phyloP scores from a whole-genome alignment of 2,888 invertebrate genomes.

The Diarsia mendica region DNA sequence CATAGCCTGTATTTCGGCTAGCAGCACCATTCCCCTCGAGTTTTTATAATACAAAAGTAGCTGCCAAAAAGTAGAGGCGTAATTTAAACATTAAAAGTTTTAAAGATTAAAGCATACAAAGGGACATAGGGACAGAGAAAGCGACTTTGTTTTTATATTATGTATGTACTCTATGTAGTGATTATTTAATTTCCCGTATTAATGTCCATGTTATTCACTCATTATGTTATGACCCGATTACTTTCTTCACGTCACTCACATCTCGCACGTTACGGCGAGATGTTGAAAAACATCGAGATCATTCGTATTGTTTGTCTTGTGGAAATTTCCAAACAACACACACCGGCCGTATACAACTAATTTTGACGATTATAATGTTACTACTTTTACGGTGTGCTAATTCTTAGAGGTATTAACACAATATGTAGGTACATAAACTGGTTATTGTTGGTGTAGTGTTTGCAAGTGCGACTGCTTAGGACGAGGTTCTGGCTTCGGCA shows the following conservation, averaged over 20 bases:
- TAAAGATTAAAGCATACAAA: too few species aligned
- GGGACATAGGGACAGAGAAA: too few species aligned
- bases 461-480: too few species aligned
- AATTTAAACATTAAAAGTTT: too few species aligned
- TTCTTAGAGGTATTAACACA: conserved; percentile 37
- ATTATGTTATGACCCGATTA: conserved; percentile 64
- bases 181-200: conserved; percentile 17
- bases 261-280: conserved; percentile 57
- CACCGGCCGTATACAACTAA: conserved; percentile 49
- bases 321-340: conserved; percentile 84
- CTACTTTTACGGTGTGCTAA: conserved; percentile 32
- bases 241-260: conserved; percentile 58
- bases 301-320: conserved; percentile 80
- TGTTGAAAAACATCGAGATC: conserved; percentile 76
- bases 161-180: too few species aligned
- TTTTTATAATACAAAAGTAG: too few species aligned
- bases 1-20: too few species aligned
- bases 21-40: too few species aligned
- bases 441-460: too few species aligned
- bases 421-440: conserved; percentile 19
- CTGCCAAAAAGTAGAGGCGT: too few species aligned
- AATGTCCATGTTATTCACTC: conserved; percentile 27
- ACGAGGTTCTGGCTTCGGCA: too few species aligned
- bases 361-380: conserved; percentile 53
- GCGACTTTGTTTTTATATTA: too few species aligned